Evolutionary conservation across 2,888 invertebrate genomes (phyloP), one percentile per base, ranked within the genome.

Genomic region (Eupsilia transversa): DNA sequence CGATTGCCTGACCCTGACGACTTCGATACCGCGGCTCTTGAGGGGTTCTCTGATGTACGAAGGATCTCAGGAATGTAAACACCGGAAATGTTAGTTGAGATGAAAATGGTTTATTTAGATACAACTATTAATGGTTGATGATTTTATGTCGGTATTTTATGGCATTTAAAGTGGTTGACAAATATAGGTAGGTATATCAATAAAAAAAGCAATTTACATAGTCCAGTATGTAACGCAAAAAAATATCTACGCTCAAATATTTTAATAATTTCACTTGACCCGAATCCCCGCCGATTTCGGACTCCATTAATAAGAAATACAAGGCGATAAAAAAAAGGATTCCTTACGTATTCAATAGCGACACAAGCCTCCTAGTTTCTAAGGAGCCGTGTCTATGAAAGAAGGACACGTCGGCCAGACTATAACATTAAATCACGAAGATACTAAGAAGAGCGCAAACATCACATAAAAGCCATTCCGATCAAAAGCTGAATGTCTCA

Each of bases 381-480:
- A 91, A 90, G 82, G 80, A 86, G 84, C 82, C 79, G 77, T 83
- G 87, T 86, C 85, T 87, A 88, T 88, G 90, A 90, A 89, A 90
- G 89, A 90, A 88, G 88, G 89, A 89, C 90, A 90, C 91, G 91
- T 92, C 92, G 92, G 87, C 89, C 92, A 93, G 93, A 91, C 91
- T 89, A 94, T 93, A 92, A 91, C 89, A 91, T 86, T 95, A 95
- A 94, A 94, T 96, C 94, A 94, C 89, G 75, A 85, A 92, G 91
- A 93, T 92, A 93, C 92, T 92, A 88, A 90, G 92, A 94, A 89
- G 91, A 94, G 92, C 92, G 91, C 94, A 96, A 96, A 96, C 95
- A 96, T 94, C 93, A 90, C 93, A 96, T 95, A 96, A 96, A 96
- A 95, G 93, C 93, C 87, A 94, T 95, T 94, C 92, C 92, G 94